phyloP scores from a whole-genome alignment of 2,888 invertebrate species.

The Stictocephala bisonia region DNA sequence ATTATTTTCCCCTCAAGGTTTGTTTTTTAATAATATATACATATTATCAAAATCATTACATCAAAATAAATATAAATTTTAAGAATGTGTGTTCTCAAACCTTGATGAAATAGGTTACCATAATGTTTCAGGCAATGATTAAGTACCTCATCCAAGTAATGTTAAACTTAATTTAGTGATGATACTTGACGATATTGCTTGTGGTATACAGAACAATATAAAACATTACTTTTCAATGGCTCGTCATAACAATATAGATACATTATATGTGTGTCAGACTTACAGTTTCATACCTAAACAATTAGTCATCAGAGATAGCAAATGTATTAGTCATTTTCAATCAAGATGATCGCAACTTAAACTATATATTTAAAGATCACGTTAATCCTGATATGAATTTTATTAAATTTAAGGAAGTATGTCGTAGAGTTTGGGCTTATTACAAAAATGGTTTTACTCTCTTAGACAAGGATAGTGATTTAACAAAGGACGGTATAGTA shows the following conservation, averaged over 20 bases:
- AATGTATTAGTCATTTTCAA: slow-evolving; percentile 63
- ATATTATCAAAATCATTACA: slow-evolving; percentile 41
- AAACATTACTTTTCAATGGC: slow-evolving; percentile 33
- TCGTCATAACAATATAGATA: slow-evolving; percentile 36
- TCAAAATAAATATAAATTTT: slow-evolving; percentile 41
- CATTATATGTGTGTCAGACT: slow-evolving; percentile 39
- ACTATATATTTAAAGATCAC: slow-evolving; percentile 56
- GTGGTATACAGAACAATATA: slow-evolving; percentile 29
- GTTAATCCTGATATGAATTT: slow-evolving; percentile 48
- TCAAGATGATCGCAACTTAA: slow-evolving; percentile 62
- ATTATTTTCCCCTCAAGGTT: slow-evolving; percentile 26
- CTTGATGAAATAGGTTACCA: slow-evolving; percentile 14
- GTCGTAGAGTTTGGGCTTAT: slow-evolving; percentile 61
- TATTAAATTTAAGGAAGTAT: slow-evolving; percentile 59
- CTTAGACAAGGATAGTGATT: slow-evolving; percentile 54
- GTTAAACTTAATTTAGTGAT: slow-evolving; percentile 24
- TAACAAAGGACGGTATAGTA: slow-evolving; percentile 60
- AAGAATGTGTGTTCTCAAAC: neutral
- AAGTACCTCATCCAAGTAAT: slow-evolving; percentile 11
- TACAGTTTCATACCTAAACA: slow-evolving; percentile 61
- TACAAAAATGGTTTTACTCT: slow-evolving; percentile 40
- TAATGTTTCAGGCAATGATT: neutral
- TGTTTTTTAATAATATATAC: slow-evolving; percentile 42
- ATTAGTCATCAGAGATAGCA: slow-evolving; percentile 62
- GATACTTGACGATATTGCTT: slow-evolving; percentile 42